These are phyloP conservation scores for Melanotaenia duboulayi DNA, from an alignment of 2,113 vertebrate genomes.

Conservation along the genomic window DNA sequence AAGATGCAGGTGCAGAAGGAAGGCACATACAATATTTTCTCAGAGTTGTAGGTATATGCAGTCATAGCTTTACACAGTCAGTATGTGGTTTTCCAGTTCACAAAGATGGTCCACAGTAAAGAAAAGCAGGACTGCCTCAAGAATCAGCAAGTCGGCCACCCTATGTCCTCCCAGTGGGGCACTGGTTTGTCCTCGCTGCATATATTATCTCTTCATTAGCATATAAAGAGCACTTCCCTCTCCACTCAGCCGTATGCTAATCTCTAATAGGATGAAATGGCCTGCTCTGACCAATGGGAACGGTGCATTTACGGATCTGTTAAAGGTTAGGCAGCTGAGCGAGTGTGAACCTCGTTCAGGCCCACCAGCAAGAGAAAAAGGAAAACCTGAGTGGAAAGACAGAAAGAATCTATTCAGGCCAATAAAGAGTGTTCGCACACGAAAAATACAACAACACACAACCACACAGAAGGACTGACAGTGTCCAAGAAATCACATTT, in stretches of 20 bases:
- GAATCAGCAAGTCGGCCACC: slow-evolving; percentile 41
- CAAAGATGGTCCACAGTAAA: slow-evolving; percentile 15
- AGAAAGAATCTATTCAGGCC: slow-evolving; percentile 17
- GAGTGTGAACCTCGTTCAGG: slow-evolving; percentile 48
- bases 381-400: slow-evolving; percentile 6
- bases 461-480: slow-evolving; percentile 6
- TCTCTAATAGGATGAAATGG: slow-evolving; percentile 76
- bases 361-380: slow-evolving; percentile 2
- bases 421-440: slow-evolving; percentile 27
- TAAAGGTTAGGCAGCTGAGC: slow-evolving; percentile 68
- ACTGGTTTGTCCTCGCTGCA: slow-evolving; percentile 61
- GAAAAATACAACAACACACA: slow-evolving; percentile 30
- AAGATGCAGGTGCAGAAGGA: slow-evolving; percentile 13
- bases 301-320: slow-evolving; percentile 68
- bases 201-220: slow-evolving; percentile 74
- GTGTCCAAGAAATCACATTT: slow-evolving; percentile 59
- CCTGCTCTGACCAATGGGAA: slow-evolving; percentile 67
- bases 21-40: neutral
- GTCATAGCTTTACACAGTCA: slow-evolving; percentile 8
- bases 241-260: slow-evolving; percentile 76
- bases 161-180: slow-evolving; percentile 49
- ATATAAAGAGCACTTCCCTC: slow-evolving; percentile 81
- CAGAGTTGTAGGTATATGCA: neutral
- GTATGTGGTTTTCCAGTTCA: slow-evolving; percentile 17
- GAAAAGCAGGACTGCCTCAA: slow-evolving; percentile 39